Conservation (phyloP, 2,113 vertebrate species). For the Maccullochella peelii region DNA sequence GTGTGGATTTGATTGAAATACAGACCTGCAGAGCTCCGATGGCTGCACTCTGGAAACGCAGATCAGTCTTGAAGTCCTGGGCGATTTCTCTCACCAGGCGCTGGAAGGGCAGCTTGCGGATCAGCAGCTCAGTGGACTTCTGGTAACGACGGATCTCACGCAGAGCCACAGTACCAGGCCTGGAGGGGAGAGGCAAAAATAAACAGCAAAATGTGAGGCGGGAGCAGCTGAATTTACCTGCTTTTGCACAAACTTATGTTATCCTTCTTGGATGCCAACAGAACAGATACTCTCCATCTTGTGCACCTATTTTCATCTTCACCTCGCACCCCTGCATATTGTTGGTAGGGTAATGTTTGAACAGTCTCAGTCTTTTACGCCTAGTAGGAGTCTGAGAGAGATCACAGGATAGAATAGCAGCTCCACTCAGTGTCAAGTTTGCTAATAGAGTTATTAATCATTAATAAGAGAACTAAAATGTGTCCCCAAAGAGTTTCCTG, state of each 20-base stretch:
- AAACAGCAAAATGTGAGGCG: not conserved
- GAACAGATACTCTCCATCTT: not conserved
- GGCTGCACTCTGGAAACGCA: constrained; percentile 89
- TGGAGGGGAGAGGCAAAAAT: constrained; percentile 7
- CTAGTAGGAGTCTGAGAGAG: not conserved
- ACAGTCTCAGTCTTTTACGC: not conserved
- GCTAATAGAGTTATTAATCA: not conserved
- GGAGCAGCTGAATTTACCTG: not conserved
- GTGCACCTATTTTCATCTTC: not conserved
- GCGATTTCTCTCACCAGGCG: constrained; percentile 87
- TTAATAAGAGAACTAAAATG: not conserved
- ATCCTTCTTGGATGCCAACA: not conserved
- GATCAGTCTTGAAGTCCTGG: constrained; percentile 87
- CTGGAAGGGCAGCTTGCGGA: constrained; percentile 88
- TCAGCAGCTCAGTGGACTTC: constrained; percentile 89
- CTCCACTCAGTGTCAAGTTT: not conserved
- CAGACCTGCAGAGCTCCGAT: constrained; percentile 87
- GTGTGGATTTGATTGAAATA: not conserved
- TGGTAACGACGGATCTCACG: constrained; percentile 90
- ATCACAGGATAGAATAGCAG: not conserved
- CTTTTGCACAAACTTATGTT: not conserved
- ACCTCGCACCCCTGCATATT: not conserved
- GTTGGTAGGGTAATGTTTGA: not conserved
- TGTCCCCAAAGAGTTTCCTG: not conserved
- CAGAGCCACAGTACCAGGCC: constrained; percentile 87